Percentiles rank a stretch among this genome's conserved stretches.
phyloP scores from a whole-genome alignment of 2,113 vertebrate species.

The Seriola aureovittata region DNA sequence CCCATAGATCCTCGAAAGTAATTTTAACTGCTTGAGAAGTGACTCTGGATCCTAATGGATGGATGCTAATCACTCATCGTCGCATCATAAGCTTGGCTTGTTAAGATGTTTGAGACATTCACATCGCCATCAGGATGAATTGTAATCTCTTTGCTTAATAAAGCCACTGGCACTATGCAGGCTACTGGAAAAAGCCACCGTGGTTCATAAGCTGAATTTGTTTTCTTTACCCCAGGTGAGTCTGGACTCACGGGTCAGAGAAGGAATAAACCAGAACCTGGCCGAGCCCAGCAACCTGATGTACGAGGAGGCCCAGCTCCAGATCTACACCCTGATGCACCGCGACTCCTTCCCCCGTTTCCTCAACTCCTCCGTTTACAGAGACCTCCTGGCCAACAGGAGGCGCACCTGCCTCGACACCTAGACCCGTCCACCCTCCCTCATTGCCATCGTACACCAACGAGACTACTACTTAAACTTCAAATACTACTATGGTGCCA shows the following conservation, averaged over 20 bases:
- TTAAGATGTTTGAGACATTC: too few relatives aligned
- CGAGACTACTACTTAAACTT: constrained; percentile 79
- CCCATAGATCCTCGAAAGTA: too few relatives aligned
- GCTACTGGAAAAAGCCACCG: background rate
- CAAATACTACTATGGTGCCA: constrained; percentile 83
- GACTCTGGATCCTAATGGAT: too few relatives aligned
- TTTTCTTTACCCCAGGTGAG: constrained; percentile 88
- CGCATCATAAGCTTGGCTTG: too few relatives aligned
- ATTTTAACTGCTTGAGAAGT: too few relatives aligned
- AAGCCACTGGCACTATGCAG: background rate
- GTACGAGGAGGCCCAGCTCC: constrained; percentile 96
- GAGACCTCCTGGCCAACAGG: constrained; percentile 90
- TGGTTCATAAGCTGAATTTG: background rate
- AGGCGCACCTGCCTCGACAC: constrained; percentile 91
- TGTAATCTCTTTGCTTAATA: background rate
- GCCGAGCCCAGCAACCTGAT: constrained; percentile 92
- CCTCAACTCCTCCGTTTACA: constrained; percentile 96
- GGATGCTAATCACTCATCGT: too few relatives aligned
- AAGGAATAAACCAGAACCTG: constrained; percentile 95
- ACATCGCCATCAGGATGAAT: background rate
- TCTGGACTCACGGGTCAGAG: constrained; percentile 95
- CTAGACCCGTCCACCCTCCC: constrained; percentile 79
- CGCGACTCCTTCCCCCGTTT: constrained; percentile 98
- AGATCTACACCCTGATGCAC: constrained; percentile 99
- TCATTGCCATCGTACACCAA: constrained; percentile 71